Evolutionary conservation across 2,888 invertebrate species (phyloP).

Genomic region (Sinodicranocentrus sp.): DNA sequence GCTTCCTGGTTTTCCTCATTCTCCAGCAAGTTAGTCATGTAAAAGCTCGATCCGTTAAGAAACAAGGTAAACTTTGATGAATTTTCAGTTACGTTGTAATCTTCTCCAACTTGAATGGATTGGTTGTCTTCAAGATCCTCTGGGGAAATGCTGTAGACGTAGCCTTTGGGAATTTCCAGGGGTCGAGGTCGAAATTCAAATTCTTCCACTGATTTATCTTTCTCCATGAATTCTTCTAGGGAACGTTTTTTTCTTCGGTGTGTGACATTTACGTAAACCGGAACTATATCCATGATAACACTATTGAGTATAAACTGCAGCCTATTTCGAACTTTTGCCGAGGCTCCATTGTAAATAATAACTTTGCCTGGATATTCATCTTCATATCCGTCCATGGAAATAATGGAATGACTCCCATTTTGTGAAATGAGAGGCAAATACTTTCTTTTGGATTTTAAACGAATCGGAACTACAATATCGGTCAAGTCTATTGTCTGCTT

Average conservation of each 20-base stretch:
- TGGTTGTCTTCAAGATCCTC: conserved; percentile 15
- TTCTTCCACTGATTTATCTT: too few relatives aligned
- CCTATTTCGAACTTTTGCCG: neutral
- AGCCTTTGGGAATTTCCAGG: neutral
- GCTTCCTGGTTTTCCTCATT: too few relatives aligned
- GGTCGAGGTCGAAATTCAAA: neutral
- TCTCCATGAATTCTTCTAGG: too few relatives aligned
- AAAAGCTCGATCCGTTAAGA: too few relatives aligned
- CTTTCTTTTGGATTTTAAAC: conserved; percentile 12
- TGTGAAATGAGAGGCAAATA: conserved; percentile 18
- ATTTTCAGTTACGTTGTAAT: too few relatives aligned
- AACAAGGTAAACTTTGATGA: too few relatives aligned
- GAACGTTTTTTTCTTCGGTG: neutral
- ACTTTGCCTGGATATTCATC: conserved; percentile 20
- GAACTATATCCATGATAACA: conserved; percentile 31
- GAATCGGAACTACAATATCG: conserved; percentile 30
- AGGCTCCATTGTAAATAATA: conserved; percentile 17
- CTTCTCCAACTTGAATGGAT: too few relatives aligned
- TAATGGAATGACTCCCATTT: neutral
- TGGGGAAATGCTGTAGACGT: neutral
- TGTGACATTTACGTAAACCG: neutral
- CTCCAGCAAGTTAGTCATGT: too few relatives aligned
- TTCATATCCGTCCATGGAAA: conserved; percentile 5
- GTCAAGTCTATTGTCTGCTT: conserved; percentile 44
- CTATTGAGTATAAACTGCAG: conserved; percentile 15